These are phyloP conservation scores for Petrocephalus microphthalmus DNA, from an alignment of 2,113 vertebrate species.

Conservation along the genomic window DNA sequence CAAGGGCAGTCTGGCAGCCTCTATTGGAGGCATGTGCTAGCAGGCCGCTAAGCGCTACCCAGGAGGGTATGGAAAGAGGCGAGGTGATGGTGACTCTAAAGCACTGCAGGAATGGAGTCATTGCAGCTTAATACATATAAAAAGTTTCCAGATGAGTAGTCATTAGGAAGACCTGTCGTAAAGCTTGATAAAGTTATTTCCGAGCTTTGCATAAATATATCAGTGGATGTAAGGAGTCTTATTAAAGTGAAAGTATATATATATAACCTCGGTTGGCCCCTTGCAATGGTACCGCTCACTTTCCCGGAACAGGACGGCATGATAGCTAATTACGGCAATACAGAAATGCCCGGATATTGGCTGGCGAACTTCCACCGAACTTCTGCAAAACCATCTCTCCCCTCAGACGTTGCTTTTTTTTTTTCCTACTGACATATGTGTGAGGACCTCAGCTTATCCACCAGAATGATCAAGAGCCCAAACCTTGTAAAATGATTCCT, in stretches of 20 bases:
- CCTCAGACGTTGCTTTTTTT: conserved; percentile 10
- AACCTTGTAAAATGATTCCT: conserved; percentile 48
- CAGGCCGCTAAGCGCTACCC: not conserved
- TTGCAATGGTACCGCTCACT: not conserved
- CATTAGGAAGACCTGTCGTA: not conserved
- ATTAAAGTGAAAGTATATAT: not conserved
- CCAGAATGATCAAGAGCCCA: conserved; percentile 54
- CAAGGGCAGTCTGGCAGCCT: not conserved
- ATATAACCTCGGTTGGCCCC: not conserved
- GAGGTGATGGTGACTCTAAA: not conserved
- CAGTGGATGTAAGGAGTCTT: not conserved
- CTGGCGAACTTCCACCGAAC: not conserved
- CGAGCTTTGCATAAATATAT: not conserved
- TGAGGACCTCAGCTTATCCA: conserved; percentile 49
- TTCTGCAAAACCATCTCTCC: conserved; percentile 6
- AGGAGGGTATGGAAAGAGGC: not conserved
- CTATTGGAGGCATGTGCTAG: too few species aligned
- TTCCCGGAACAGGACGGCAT: not conserved
- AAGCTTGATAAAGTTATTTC: not conserved
- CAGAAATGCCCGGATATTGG: not conserved
- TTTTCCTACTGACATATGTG: conserved; percentile 43
- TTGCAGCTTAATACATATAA: not conserved
- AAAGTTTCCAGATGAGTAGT: not conserved
- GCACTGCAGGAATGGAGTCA: not conserved
- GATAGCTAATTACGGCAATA: not conserved